Conservation (phyloP, 1,140 invertebrate species). For the Drosophila auraria region DNA sequence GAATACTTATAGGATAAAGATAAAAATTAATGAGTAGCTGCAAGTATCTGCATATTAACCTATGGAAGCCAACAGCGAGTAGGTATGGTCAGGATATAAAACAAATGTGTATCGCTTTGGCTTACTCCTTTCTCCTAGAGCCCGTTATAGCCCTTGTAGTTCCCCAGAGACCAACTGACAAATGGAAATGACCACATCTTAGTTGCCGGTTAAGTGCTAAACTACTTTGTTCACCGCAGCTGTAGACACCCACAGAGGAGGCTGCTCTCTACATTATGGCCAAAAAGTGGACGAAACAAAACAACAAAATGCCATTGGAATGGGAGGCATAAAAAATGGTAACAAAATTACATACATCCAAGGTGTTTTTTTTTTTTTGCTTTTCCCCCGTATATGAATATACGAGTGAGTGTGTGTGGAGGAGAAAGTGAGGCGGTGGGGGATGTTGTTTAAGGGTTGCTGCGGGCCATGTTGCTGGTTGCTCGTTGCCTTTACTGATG, state of each 20-base stretch:
- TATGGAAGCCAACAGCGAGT: background rate
- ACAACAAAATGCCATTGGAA: slow-evolving; percentile 39
- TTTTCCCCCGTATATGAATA: slow-evolving; percentile 63
- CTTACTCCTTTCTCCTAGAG: background rate
- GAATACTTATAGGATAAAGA: background rate
- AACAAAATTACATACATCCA: slow-evolving; percentile 83
- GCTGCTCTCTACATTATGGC: slow-evolving; percentile 45
- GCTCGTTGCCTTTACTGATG: slow-evolving; percentile 27
- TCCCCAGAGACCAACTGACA: slow-evolving; percentile 2
- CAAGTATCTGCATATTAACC: background rate
- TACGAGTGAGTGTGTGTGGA: slow-evolving; percentile 39
- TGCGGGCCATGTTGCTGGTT: slow-evolving; percentile 22
- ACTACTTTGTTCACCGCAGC: slow-evolving; percentile 10
- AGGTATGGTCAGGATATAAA: background rate
- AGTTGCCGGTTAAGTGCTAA: slow-evolving; percentile 14
- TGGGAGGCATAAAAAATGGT: slow-evolving; percentile 69
- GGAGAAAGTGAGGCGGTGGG: background rate
- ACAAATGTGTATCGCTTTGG: slow-evolving; percentile 10
- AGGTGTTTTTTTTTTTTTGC: slow-evolving; percentile 62
- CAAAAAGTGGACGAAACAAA: slow-evolving; percentile 53
- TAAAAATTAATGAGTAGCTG: background rate
- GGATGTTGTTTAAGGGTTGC: slow-evolving; percentile 59
- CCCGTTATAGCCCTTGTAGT: slow-evolving; percentile 1
- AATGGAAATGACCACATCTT: slow-evolving; percentile 11
- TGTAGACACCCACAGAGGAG: slow-evolving; percentile 13